Evolutionary conservation across 2,797 vertebrate genomes (phyloP).

Genomic region (Simalia tracyae): DNA sequence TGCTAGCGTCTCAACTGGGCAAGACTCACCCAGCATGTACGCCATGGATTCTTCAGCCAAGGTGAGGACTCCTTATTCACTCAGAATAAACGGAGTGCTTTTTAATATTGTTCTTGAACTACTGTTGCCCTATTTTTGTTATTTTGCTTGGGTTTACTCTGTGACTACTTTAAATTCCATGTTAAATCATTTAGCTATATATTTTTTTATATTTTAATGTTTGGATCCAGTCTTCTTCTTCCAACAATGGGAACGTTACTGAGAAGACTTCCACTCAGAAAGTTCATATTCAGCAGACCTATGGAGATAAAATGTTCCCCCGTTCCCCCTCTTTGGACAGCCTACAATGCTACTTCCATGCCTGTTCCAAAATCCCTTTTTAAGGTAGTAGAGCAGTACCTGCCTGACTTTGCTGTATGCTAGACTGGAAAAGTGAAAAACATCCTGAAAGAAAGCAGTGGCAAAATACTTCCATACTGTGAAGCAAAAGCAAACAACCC

Average conservation of each 20-base stretch:
- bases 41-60: background rate
- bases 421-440: background rate
- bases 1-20: no score
- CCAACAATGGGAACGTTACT: background rate
- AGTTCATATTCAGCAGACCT: background rate
- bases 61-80: background rate
- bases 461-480: background rate
- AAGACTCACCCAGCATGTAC: background rate
- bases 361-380: background rate
- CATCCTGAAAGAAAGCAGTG: background rate
- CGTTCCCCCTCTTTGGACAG: background rate
- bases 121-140: background rate
- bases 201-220: background rate
- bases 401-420: no score
- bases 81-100: background rate
- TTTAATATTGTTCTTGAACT: background rate
- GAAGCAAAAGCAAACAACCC: background rate
- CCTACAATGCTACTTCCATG: background rate
- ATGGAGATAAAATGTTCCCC: background rate
- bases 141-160: background rate
- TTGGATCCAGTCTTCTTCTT: background rate
- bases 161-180: background rate
- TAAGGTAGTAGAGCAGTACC: background rate
- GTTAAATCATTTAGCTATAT: background rate
- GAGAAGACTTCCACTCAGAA: background rate